Base-by-base conservation (phyloP, 2,888 invertebrate genomes). In the Tupiocoris notatus region DNA sequence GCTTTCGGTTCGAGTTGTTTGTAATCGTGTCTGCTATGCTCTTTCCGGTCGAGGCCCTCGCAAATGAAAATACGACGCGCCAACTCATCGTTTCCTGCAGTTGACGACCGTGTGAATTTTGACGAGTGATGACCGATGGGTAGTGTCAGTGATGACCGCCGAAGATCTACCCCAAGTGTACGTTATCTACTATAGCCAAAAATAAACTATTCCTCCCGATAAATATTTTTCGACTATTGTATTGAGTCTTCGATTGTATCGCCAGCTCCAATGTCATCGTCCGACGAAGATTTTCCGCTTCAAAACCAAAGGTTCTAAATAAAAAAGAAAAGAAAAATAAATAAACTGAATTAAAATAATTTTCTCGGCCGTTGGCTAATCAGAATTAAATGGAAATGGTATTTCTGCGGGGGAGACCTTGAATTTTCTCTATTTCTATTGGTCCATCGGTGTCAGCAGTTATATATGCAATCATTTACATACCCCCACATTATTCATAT, bases 161-260 rank as follows among this genome's bases (percentile, higher is more conserved):
- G 73, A 73, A 63, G 25, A 73, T 25, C 17, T 61, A 71, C 71
- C 71, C 23, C 73, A 73, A 73, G 73, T 73, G 73, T 73, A 73
- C 20, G 73, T 73, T 62, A 39, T 63, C 17, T 58, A 12, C 39
- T 67, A n/a, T 9, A 65, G 25, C 18, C 18, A 21, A 63, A 63
- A 63, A 2, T n/a, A 24, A n/a, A 65, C 12, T 39, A 39, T n/a
- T n/a, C n/a, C n/a, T n/a, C n/a, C n/a, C n/a, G n/a, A n/a, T n/a
- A n/a, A n/a, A n/a, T n/a, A n/a, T n/a, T n/a, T n/a, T 39, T 39
- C 39, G 39, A 39, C 6, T 39, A 39, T 39, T 39, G 39, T 7
- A 12, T 7, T 12, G 39, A 39, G 12, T 39, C 6, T 39, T 39
- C 12, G 3, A 7, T 39, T 39, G 39, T 39, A 7, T 39, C 39